Evolutionary conservation across 2,888 invertebrate species (phyloP).

Genomic region (Ischnura elegans): DNA sequence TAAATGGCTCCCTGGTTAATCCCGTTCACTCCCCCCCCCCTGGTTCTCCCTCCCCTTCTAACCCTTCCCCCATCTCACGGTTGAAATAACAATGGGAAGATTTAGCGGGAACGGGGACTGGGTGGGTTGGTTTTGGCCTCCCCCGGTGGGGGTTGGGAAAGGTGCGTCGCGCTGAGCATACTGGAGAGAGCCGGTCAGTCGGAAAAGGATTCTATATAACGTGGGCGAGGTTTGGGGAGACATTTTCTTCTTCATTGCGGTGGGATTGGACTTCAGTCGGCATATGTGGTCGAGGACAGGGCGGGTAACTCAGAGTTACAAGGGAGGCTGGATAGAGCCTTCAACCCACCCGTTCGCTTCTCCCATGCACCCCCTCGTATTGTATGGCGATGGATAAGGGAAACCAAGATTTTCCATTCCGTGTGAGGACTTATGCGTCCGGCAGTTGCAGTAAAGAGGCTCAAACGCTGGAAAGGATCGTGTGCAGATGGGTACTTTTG

Average conservation of each 20-base stretch:
- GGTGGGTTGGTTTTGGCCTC: too few relatives aligned
- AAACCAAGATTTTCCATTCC: slow-evolving; percentile 15
- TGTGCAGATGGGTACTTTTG: not conserved
- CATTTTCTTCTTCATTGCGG: not conserved
- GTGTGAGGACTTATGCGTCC: slow-evolving; percentile 11
- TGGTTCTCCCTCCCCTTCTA: not conserved
- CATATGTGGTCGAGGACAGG: not conserved
- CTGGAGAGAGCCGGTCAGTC: too few relatives aligned
- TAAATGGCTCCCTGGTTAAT: slow-evolving; percentile 62
- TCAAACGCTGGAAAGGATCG: slow-evolving; percentile 21
- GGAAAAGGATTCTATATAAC: too few relatives aligned
- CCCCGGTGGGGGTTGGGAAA: too few relatives aligned
- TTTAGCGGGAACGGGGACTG: slow-evolving; percentile 13
- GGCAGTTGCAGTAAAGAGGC: not conserved
- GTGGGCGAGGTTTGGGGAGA: not conserved
- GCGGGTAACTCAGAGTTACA: not conserved
- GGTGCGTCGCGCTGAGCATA: too few relatives aligned
- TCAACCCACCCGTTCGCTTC: not conserved
- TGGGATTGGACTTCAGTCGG: not conserved
- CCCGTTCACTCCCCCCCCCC: slow-evolving; percentile 17
- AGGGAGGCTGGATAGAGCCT: not conserved
- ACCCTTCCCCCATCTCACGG: not conserved
- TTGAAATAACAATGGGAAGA: slow-evolving; percentile 62
- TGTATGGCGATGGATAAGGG: slow-evolving; percentile 6
- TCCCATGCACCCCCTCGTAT: not conserved